phyloP scores from a whole-genome alignment of 2,797 vertebrate species.

The Nyctalus aviator region DNA sequence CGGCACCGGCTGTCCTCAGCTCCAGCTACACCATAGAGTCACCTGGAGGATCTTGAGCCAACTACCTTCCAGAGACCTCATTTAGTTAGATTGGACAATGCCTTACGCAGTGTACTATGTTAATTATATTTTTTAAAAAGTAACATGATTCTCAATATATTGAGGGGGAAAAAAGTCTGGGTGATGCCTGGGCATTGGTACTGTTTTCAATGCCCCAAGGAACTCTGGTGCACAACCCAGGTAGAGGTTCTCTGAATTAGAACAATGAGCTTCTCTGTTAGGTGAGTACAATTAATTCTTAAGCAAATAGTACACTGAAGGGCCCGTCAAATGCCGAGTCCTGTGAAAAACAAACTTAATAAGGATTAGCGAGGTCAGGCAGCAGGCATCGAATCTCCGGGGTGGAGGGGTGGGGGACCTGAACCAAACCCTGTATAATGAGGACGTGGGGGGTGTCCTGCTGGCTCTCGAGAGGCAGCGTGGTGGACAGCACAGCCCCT shows the following conservation, averaged over 20 bases:
- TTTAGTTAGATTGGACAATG: conserved; percentile 51
- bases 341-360: conserved; percentile 43
- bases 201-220: not conserved
- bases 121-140: not conserved
- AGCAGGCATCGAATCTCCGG: not conserved
- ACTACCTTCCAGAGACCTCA: not conserved
- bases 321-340: not conserved
- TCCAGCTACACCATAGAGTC: not conserved
- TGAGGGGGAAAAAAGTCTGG: not conserved
- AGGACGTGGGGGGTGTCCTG: not conserved
- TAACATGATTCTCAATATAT: not conserved
- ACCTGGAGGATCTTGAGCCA: not conserved
- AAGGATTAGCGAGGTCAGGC: not conserved
- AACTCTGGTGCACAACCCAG: not conserved
- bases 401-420: no score
- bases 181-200: not conserved
- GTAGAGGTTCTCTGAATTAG: not conserved
- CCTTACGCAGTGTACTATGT: not conserved
- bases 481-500: not conserved
- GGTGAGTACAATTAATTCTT: conserved; percentile 33
- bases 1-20: not conserved
- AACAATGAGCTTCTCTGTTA: conserved; percentile 63
- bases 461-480: not conserved
- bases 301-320: conserved; percentile 16
- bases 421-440: not conserved